phyloP scores from a whole-genome alignment of 2,113 vertebrate species.

The Thermophis baileyi region DNA sequence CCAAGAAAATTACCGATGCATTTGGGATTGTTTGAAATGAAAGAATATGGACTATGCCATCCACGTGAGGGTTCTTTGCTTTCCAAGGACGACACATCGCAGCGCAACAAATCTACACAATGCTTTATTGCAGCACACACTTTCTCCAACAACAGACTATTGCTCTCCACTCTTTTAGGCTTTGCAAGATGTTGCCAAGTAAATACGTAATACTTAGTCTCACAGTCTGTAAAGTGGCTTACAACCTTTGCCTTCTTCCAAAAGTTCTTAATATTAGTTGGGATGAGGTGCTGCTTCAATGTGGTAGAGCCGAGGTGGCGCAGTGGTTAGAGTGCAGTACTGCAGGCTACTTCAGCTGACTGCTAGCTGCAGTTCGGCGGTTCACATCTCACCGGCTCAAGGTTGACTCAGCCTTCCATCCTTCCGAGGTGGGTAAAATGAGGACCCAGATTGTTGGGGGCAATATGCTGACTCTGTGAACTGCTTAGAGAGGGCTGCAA shows the following conservation, averaged over 20 bases:
- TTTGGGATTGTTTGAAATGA: constrained; percentile 20
- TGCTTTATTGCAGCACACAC: not conserved
- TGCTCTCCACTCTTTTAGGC: not conserved
- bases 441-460: no score
- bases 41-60: constrained; percentile 13
- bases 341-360: no score
- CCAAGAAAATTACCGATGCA: not conserved
- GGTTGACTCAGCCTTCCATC: no score
- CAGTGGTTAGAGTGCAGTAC: no score
- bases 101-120: not conserved
- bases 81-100: not conserved
- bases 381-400: no score
- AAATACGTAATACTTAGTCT: not conserved
- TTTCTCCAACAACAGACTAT: not conserved
- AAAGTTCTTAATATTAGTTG: not conserved
- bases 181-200: not conserved
- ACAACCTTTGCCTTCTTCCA: not conserved
- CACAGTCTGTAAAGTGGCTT: not conserved
- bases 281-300: not conserved
- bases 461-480: no score
- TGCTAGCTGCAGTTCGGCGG: no score
- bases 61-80: not conserved
- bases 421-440: no score
- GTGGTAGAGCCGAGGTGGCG: no score
- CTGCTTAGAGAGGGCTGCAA: no score